Base-by-base conservation (phyloP, 2,113 vertebrate species). In the Pycnonotus jocosus region DNA sequence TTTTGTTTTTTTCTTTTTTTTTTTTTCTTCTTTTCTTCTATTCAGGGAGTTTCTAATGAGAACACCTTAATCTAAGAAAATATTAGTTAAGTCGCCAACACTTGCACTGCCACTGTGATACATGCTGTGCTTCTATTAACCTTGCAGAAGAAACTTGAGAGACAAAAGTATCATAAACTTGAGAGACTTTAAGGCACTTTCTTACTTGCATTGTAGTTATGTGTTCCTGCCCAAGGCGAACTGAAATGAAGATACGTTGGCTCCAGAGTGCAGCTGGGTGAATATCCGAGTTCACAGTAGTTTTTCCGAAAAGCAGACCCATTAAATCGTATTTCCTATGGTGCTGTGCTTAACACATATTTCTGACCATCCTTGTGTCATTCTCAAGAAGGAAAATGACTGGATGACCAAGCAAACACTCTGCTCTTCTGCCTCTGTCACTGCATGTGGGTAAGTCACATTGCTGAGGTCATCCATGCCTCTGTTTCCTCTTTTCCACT, bases 1-100 rank as follows among this genome's bases (percentile, higher is more conserved):
- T 15, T 33, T 62, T 81, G 90, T 58, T 93, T 58, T 80, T 83
- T n/a, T n/a, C n/a, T n/a, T n/a, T n/a, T n/a, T n/a, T n/a, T n/a
- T n/a, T n/a, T n/a, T n/a, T n/a, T n/a, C n/a, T n/a, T n/a, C n/a
- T n/a, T n/a, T n/a, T n/a, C n/a, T 90, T 76, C 13, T 80, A 33
- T 64, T 62, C 16, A 35, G 15, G 14, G 16, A 62, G 20, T 31
- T 33, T 71, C 66, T 37, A 65, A 45, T 42, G 18, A 84, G 33
- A 93, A 37, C 47, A 65, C 8, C 25, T 58, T 48, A 69, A n/a
- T 25, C 17, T 45, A 44, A 40, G 15, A 28, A 44, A 70, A 81
- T 53, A 35, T 61, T 78, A 65, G 24, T 11, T 56, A 40, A 40
- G 6, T 11, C 74, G 38, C 15, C 35, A 38, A 51, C 28, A 33